Conservation (phyloP, 2,113 vertebrate species). For the human (Homo sapiens) region DNA sequence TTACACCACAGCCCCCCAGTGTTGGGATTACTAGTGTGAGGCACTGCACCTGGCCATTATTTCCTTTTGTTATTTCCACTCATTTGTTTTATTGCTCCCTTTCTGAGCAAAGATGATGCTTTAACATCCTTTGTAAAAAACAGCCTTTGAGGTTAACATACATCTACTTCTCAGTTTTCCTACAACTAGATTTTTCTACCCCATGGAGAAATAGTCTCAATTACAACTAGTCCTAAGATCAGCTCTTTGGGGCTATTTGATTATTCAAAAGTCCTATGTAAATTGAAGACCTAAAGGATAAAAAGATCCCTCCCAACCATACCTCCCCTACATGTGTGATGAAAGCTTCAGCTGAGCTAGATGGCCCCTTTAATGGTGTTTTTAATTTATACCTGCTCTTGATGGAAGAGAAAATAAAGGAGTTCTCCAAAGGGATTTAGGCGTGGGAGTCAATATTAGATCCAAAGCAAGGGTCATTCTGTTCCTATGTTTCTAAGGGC, state of each 20-base stretch:
- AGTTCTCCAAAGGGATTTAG: neutral
- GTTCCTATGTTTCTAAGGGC: neutral
- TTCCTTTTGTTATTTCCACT: neutral
- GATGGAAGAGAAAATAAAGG: neutral
- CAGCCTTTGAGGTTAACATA: neutral
- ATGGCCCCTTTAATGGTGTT: neutral
- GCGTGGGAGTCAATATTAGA: neutral
- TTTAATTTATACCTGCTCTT: neutral
- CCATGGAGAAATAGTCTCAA: neutral
- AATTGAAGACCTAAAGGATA: neutral
- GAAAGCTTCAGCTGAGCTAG: neutral
- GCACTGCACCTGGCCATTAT: too few species aligned
- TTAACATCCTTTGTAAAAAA: constrained; percentile 28
- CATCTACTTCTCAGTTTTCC: neutral
- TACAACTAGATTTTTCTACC: neutral
- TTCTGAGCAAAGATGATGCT: neutral
- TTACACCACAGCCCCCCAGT: too few species aligned
- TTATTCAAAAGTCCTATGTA: neutral
- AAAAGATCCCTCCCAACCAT: neutral
- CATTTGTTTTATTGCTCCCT: neutral
- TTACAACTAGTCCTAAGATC: neutral
- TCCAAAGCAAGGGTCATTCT: neutral
- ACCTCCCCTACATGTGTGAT: neutral
- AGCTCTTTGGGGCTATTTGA: neutral
- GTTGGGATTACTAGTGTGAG: too few species aligned